Evolutionary conservation across 2,113 vertebrate species (phyloP), one percentile per base, ranked within the genome.

Genomic region (Columbina picui): DNA sequence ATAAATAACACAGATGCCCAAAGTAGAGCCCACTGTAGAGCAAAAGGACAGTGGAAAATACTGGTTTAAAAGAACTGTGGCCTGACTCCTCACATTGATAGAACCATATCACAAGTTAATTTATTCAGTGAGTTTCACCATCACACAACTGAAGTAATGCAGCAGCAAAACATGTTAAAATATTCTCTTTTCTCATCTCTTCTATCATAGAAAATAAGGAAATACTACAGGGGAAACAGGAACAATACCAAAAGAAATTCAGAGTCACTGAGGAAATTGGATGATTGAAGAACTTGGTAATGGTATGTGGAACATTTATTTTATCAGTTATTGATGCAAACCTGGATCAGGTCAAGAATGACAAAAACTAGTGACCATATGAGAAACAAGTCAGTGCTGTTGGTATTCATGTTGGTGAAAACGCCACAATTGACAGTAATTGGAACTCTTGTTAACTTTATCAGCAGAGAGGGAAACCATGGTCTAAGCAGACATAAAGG

Each of bases 401-500:
- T 94, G 90, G 61, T 81, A 88, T 95, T 95, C 94, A 78, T 71
- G 92, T 81, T 94, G 90, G 71, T 4, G 0, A 95, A 95, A 95
- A 94, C 36, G 79, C 67, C 68, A 49, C 17, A 90, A 95, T 93
- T 95, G 94, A 97, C 96, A 96, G 96, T 95, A 95, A 96, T 96
- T 94, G 93, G 71, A 95, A 88, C 87, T 94, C 96, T 94, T 93
- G 83, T 94, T 96, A 96, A 88, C 83, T 75, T 95, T 89, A 93
- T 89, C 93, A 92, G 68, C 76, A 87, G 83, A 92, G 71, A 88
- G 34, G 69, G 64, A 95, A 96, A 71, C 71, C 39, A 39, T 64
- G 39, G 83, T 91, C 76, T 95, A 90, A 86, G 60, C 60, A 92
- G 85, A 90, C 88, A 71, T 78, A 88, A 88, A 94, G 23, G 79